Percentiles rank a stretch among this genome's conserved stretches.
phyloP scores from a whole-genome alignment of 2,888 invertebrate species.

The Tiliacea aurago region DNA sequence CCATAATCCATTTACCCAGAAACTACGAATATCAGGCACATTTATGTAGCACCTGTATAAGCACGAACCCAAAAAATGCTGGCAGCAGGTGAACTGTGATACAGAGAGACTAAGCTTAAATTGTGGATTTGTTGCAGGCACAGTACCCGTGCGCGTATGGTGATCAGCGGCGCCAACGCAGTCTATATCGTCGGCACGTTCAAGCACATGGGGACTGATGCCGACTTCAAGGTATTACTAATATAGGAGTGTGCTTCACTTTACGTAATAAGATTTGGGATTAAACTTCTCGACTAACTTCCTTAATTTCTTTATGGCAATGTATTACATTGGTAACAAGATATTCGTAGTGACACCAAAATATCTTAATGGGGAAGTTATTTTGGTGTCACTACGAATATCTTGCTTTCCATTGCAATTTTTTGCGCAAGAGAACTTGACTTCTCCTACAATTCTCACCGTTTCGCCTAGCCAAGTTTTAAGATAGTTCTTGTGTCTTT shows the following conservation, averaged over 20 bases:
- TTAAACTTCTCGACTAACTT: not conserved
- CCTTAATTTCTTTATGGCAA: not conserved
- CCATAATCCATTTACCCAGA: no score
- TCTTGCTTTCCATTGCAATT: no score
- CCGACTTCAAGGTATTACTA: constrained; percentile 92
- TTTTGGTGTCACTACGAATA: not conserved
- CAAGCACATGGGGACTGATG: constrained; percentile 92
- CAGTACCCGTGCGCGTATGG: constrained; percentile 95
- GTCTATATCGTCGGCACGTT: constrained; percentile 95
- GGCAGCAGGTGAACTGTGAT: not conserved
- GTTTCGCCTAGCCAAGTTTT: not conserved
- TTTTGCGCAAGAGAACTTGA: not conserved
- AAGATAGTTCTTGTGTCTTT: not conserved
- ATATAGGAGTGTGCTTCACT: not conserved
- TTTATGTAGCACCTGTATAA: not conserved
- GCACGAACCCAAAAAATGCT: not conserved
- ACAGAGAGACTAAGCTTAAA: not conserved
- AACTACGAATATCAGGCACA: not conserved
- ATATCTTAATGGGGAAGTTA: no score
- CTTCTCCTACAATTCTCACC: no score
- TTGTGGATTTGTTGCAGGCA: constrained; percentile 87
- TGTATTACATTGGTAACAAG: no score
- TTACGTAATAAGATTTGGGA: no score
- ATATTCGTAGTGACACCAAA: no score
- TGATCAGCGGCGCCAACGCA: constrained; percentile 94